Conservation (phyloP, 2,797 vertebrate genomes). For the Dryobates pubescens region DNA sequence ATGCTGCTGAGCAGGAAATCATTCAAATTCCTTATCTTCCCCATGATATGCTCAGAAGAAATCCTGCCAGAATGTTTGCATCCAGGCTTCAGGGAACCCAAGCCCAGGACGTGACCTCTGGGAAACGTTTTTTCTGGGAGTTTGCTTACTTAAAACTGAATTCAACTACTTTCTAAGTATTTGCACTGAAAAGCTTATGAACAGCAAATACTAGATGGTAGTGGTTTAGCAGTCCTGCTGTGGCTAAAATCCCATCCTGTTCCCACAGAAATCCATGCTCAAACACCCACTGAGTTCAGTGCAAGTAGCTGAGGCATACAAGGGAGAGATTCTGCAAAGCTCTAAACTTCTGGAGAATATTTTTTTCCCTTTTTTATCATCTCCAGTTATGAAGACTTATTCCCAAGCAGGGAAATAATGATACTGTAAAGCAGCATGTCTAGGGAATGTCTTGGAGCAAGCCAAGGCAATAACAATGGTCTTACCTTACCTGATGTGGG, state of each 20-base stretch:
- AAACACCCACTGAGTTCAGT: background rate
- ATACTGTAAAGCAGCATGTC: background rate
- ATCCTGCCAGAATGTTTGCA: conserved; percentile 37
- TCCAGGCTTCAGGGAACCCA: background rate
- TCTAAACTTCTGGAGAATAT: background rate
- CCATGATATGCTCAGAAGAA: conserved; percentile 35
- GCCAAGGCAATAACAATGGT: background rate
- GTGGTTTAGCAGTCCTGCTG: conserved; percentile 23
- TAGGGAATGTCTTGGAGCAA: background rate
- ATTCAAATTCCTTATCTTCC: conserved; percentile 82
- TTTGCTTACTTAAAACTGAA: conserved; percentile 18
- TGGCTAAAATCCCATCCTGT: conserved; percentile 5
- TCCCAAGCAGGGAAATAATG: background rate
- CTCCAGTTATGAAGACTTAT: background rate
- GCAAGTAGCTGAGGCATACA: background rate
- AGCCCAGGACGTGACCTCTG: background rate
- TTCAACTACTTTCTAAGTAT: conserved; percentile 26
- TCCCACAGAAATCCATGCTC: conserved; percentile 15
- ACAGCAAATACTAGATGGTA: background rate
- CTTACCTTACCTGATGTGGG: background rate
- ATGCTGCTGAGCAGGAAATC: conserved; percentile 80
- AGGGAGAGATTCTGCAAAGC: background rate
- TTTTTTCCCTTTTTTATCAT: background rate
- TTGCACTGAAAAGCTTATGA: conserved; percentile 8
- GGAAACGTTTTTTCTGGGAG: background rate